Evolutionary conservation across 2,888 invertebrate species (phyloP), one percentile per base, ranked within the genome.

Genomic region (Sarcophaga rosellei): DNA sequence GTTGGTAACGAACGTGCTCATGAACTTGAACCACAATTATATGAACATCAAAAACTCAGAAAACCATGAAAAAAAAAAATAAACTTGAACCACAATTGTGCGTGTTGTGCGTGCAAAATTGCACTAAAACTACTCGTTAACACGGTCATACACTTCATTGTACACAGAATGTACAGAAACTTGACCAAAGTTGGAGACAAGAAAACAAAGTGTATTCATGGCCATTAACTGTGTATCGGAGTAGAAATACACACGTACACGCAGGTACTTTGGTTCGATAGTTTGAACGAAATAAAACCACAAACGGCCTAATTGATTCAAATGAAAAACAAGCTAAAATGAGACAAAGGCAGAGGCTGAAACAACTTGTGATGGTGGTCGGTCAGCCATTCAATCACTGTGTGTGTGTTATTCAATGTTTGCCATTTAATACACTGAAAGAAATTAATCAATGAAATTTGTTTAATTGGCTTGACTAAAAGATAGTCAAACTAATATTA

Each of bases 21-120:
- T 86, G 86, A 86, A 86, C 86, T 86, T 86, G 86, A 86, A 81
- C 86, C 78, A 63, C 75, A 84, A 78, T 47, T 35, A 66, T 66
- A 45, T 15, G 65, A 6, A 17, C 35, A 4, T 62, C 15, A 53
- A 15, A 53, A 63, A 12, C 53, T 61, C 35, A 35, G 10, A 11
- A 66, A 59, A 25, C 21, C n/a, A 45, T 72, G 10, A 72, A 82
- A 35, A 11, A 12, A 21, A n/a, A 70, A 75, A n/a, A 17, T 35
- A 70, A 79, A 75, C 70, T 70, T 79, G 72, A 80, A 79, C 75
- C 79, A 53, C 66, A 82, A 75, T 73, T 35, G 68, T 86, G 86
- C 86, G 86, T 86, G 76, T 77, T 76, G 82, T 86, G 82, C 82
- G 86, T 83, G 35, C 35, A 44, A 70, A 80, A 66, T n/a, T 68